Percentiles rank a stretch among this genome's conserved stretches.
Evolutionary conservation across 2,113 vertebrate genomes (phyloP).

Genomic region (Bufo gargarizans): DNA sequence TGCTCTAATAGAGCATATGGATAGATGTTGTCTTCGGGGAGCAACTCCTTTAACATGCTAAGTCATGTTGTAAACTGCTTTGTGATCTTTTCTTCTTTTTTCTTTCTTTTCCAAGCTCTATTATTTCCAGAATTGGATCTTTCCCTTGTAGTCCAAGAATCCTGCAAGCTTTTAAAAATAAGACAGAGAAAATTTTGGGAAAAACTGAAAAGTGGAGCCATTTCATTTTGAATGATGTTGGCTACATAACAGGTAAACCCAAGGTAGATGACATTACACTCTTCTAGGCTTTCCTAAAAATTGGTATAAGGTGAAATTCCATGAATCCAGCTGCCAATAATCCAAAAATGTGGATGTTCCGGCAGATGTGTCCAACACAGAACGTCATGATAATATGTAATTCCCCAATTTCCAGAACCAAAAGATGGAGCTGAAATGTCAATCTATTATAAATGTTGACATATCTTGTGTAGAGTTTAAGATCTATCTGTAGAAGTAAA

Average conservation of each 20-base stretch:
- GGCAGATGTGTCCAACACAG: neutral
- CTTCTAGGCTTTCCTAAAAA: neutral
- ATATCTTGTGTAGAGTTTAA: too few relatives aligned
- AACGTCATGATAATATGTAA: neutral
- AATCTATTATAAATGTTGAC: too few relatives aligned
- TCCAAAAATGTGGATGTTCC: neutral
- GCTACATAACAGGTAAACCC: constrained; percentile 77
- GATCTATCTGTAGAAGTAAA: too few relatives aligned
- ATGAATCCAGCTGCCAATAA: neutral
- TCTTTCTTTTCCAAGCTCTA: constrained; percentile 66
- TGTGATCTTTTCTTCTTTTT: neutral
- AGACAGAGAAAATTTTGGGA: constrained; percentile 74
- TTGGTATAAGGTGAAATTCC: neutral
- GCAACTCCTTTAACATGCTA: too few relatives aligned
- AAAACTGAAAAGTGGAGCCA: constrained; percentile 66
- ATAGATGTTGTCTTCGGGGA: too few relatives aligned
- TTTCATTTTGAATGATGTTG: constrained; percentile 75
- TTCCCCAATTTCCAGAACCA: too few relatives aligned
- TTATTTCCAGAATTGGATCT: constrained; percentile 72
- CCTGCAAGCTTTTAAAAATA: constrained; percentile 73
- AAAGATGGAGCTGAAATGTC: too few relatives aligned
- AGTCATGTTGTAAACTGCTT: neutral
- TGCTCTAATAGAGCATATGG: too few relatives aligned
- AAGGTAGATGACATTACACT: neutral
- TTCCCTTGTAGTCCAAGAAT: constrained; percentile 68